Percentiles rank a stretch among this genome's conserved stretches.
phyloP scores from a whole-genome alignment of 2,888 invertebrate genomes.

The Oscheius myriophilus region DNA sequence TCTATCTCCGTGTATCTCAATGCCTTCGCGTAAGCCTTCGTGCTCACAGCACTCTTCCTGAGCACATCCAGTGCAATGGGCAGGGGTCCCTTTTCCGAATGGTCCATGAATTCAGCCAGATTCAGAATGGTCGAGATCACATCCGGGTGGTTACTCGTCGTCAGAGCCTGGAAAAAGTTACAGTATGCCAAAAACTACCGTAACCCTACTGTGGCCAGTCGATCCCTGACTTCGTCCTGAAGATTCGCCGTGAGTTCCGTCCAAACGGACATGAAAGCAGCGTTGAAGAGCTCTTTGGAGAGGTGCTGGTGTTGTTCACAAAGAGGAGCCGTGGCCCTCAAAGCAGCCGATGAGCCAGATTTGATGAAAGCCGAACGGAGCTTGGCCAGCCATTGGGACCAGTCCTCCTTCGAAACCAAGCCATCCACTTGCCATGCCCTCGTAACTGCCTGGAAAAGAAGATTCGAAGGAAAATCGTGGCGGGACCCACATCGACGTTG shows the following conservation, averaged over 20 bases:
- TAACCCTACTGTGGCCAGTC: conserved; percentile 74
- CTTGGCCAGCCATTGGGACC: conserved; percentile 94
- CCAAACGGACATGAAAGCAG: conserved; percentile 99
- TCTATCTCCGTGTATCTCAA: conserved; percentile 79
- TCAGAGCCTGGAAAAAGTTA: conserved; percentile 82
- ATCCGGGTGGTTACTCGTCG: conserved; percentile 75
- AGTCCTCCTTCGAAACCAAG: conserved; percentile 81
- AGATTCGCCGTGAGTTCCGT: conserved; percentile 86
- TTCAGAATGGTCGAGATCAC: conserved; percentile 77
- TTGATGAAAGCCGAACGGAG: conserved; percentile 91
- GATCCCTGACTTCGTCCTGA: conserved; percentile 85
- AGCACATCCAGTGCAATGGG: conserved; percentile 87
- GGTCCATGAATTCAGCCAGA: conserved; percentile 98
- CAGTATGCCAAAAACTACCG: background rate
- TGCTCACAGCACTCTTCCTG: conserved; percentile 92
- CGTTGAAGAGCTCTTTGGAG: conserved; percentile 93
- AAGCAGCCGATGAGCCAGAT: conserved; percentile 87
- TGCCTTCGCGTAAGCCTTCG: conserved; percentile 85
- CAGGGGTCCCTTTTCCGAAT: conserved; percentile 91
- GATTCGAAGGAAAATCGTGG: background rate
- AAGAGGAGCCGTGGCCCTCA: conserved; percentile 88
- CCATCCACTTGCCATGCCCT: conserved; percentile 34
- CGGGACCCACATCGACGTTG: conserved; percentile 35
- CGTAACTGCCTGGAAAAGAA: conserved; percentile 25
- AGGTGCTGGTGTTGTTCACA: conserved; percentile 94